These are phyloP conservation scores for Hyperoplus immaculatus DNA, from an alignment of 2,797 vertebrate genomes.

Conservation along the genomic window DNA sequence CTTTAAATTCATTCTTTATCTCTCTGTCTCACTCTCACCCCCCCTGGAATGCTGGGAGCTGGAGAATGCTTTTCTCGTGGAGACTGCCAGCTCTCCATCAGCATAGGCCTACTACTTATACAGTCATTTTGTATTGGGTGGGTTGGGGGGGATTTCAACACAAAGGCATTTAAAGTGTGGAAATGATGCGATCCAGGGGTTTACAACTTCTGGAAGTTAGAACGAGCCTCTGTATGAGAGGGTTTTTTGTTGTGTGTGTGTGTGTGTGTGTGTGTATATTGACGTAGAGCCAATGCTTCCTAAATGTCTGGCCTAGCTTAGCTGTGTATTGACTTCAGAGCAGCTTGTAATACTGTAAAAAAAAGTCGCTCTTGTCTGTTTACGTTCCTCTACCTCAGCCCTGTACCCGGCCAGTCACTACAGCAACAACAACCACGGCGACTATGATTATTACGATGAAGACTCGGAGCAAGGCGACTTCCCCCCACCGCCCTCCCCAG, in stretches of 20 bases:
- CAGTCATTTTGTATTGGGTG: constrained; percentile 15
- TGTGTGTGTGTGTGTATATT: neutral
- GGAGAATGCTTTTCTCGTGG: constrained; percentile 31
- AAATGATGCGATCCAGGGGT: constrained; percentile 14
- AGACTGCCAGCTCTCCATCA: constrained; percentile 56
- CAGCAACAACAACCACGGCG: constrained; percentile 35
- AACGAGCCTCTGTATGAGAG: constrained; percentile 16
- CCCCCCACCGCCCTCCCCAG: constrained; percentile 71
- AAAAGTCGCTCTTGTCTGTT: neutral
- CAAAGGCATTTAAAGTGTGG: constrained; percentile 33
- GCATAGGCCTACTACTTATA: constrained; percentile 9
- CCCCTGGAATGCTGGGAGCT: constrained; percentile 45
- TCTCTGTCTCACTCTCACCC: constrained; percentile 9
- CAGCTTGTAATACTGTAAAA: neutral
- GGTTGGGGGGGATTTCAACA: neutral
- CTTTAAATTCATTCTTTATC: constrained; percentile 77
- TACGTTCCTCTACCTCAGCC: constrained; percentile 35
- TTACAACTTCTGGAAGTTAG: constrained; percentile 51
- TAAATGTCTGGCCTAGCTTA: constrained; percentile 4
- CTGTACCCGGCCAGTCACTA: constrained; percentile 44
- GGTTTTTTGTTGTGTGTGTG: neutral
- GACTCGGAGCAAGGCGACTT: constrained; percentile 62
- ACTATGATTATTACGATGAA: constrained; percentile 19
- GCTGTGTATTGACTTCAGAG: constrained; percentile 9
- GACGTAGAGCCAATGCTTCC: neutral